Conservation (phyloP, 2,888 invertebrate genomes). For the Ceramica pisi region DNA sequence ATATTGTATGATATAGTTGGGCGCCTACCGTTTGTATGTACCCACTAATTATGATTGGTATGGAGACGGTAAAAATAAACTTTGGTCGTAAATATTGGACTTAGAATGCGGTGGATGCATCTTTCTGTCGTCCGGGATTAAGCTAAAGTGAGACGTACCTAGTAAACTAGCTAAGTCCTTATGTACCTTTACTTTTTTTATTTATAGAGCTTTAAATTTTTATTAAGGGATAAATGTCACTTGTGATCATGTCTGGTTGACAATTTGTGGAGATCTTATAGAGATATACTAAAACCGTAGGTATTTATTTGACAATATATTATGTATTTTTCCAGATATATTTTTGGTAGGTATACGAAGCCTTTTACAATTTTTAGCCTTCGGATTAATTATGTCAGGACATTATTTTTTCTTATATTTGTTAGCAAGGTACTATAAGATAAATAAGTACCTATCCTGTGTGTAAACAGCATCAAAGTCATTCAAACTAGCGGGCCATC, state of each 20-base stretch:
- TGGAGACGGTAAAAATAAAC: constrained; percentile 62
- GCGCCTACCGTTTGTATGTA: constrained; percentile 76
- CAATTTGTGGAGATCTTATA: background rate
- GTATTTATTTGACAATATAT: background rate
- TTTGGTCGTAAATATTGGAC: constrained; percentile 52
- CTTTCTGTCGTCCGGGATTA: constrained; percentile 27
- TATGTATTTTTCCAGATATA: background rate
- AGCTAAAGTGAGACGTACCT: constrained; percentile 38
- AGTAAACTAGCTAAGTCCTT: constrained; percentile 39
- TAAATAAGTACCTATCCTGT: background rate
- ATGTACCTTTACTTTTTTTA: too few relatives aligned
- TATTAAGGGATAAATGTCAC: background rate
- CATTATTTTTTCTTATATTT: too few relatives aligned
- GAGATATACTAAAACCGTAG: background rate
- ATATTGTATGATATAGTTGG: constrained; percentile 63
- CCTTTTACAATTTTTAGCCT: background rate
- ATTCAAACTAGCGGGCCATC: background rate
- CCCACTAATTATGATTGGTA: constrained; percentile 69
- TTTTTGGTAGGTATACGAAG: background rate
- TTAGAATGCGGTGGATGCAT: constrained; percentile 41
- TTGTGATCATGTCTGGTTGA: background rate
- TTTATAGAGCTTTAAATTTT: too few relatives aligned
- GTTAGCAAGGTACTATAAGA: too few relatives aligned
- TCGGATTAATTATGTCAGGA: background rate
- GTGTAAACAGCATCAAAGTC: background rate